Evolutionary conservation across 2,888 invertebrate species (phyloP), one percentile per base, ranked within the genome.

Genomic region (Conus canariensis): DNA sequence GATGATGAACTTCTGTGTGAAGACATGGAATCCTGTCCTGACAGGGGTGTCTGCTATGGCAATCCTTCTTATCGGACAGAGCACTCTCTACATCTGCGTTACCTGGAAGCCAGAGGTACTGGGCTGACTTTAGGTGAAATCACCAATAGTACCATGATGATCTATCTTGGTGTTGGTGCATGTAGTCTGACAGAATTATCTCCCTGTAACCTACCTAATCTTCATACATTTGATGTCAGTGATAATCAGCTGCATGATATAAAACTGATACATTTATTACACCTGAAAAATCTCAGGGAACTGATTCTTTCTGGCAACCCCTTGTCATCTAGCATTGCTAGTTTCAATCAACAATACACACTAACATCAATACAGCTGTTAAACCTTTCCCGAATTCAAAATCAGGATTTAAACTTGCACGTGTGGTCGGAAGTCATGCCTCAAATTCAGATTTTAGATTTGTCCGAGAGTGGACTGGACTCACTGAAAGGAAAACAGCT

Each of bases 41-140:
- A 85, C 10, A 7, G 16, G 9, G 58, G 85, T 85, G 85, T 85
- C 25, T 85, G 85, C 59, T 80, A 80, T 19, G 80, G 80, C 30
- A 80, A 12, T 14, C 14, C 45, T 6, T 30, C 45, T 12, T 45
- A 45, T 3, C 45, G 45, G 45, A 12, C 30, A 45, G 80, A 45
- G 16, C 12, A 30, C 12, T 14, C 3, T 16, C 30, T 45, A 30
- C 30, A 19, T 14, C 30, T 45, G 14, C 83, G 83, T 58, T 83
- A 83, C 45, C 67, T 87, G 45, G 67, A 87, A 3, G 87, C 67
- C 64, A 60, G 67, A 10, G 87, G 87, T 30, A 25, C 67, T 19
- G 87, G 87, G 3, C 7, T 87, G 87, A n/a, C 87, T 2, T 25
- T 56, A 10, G 16, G 14, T 45, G 19, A 19, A 30, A 12, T 87